Evolutionary conservation across 2,797 vertebrate genomes (phyloP).

Genomic region (Takifugu ocellatus): DNA sequence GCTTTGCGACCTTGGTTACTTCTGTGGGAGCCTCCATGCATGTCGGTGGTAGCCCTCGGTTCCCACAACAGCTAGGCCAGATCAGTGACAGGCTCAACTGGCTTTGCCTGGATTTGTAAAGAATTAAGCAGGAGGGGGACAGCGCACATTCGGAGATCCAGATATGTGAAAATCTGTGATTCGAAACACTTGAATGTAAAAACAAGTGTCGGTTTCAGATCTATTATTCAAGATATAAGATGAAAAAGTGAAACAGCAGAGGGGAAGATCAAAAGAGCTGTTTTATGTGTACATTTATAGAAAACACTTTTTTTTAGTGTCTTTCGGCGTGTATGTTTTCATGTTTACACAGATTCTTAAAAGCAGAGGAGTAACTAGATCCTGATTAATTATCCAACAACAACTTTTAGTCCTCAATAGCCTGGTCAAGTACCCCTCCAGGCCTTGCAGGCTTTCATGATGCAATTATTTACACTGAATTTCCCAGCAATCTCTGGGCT

Average conservation of each 20-base stretch:
- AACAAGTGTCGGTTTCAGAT: background rate
- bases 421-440: too few species aligned
- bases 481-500: constrained; percentile 10
- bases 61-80: constrained; percentile 26
- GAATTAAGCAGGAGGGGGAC: constrained; percentile 25
- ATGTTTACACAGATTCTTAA: too few species aligned
- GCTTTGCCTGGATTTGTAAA: constrained; percentile 43
- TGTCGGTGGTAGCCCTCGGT: constrained; percentile 41
- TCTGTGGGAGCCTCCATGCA: constrained; percentile 49
- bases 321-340: background rate
- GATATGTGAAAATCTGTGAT: background rate
- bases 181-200: background rate
- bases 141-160: constrained; percentile 8
- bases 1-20: constrained; percentile 71
- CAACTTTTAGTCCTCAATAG: too few species aligned
- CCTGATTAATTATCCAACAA: background rate
- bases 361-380: too few species aligned
- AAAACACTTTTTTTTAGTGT: constrained; percentile 5
- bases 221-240: background rate
- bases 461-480: background rate
- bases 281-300: constrained; percentile 12
- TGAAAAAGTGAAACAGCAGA: constrained; percentile 1
- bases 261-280: constrained; percentile 1
- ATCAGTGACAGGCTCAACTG: constrained; percentile 40
- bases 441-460: too few species aligned